These are phyloP conservation scores for Thryonomys swinderianus DNA, from an alignment of 2,113 vertebrate species.

Conservation along the genomic window DNA sequence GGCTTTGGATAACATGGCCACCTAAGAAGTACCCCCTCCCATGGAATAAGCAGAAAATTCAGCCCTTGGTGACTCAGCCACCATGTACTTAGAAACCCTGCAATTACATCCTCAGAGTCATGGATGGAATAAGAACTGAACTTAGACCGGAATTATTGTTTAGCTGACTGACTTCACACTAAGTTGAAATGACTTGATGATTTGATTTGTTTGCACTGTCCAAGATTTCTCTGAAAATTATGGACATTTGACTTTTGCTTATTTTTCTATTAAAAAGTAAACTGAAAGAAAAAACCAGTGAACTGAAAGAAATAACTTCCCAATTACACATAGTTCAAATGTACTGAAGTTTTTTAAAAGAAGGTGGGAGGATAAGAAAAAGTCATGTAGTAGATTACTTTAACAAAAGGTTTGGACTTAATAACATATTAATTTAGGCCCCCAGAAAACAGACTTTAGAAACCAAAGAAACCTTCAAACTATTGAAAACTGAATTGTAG, in stretches of 20 bases:
- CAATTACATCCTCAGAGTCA: slow-evolving; percentile 59
- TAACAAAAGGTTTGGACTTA: slow-evolving; percentile 7
- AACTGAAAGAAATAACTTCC: not conserved
- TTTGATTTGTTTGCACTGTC: slow-evolving; percentile 1
- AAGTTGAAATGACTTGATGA: slow-evolving; percentile 16
- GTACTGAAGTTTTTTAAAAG: slow-evolving; percentile 40
- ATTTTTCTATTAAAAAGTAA: slow-evolving; percentile 47
- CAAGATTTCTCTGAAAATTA: slow-evolving; percentile 28
- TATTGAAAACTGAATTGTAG: slow-evolving; percentile 20
- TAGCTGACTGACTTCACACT: not conserved
- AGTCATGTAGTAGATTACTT: slow-evolving; percentile 23
- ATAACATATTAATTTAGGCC: not conserved
- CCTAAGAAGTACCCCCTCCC: slow-evolving; percentile 57
- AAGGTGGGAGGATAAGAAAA: not conserved
- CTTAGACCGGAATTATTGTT: slow-evolving; percentile 5
- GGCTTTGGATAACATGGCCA: slow-evolving; percentile 58
- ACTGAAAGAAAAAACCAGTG: not conserved
- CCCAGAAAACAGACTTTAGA: not conserved
- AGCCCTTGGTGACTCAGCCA: slow-evolving; percentile 62
- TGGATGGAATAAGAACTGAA: not conserved
- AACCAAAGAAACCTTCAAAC: not conserved
- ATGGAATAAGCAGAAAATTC: slow-evolving; percentile 66
- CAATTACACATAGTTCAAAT: not conserved
- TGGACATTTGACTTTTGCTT: slow-evolving; percentile 11
- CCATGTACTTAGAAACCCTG: slow-evolving; percentile 47